These are phyloP conservation scores for Hirudinaria manillensis DNA, from an alignment of 2,888 invertebrate genomes.

Conservation along the genomic window DNA sequence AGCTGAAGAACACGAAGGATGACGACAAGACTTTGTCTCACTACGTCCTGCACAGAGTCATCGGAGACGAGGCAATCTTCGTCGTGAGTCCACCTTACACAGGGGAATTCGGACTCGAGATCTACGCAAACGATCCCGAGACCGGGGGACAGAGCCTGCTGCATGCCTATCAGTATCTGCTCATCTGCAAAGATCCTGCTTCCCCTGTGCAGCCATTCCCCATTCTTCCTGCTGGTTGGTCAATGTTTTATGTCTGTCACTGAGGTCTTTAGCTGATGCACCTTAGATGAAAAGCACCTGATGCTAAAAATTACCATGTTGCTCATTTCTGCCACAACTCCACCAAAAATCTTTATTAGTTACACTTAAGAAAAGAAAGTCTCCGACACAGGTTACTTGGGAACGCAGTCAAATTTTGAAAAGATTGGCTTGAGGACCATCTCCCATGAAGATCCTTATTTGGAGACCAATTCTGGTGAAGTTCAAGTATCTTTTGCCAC, in stretches of 20 bases:
- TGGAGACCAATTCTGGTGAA: constrained; percentile 47
- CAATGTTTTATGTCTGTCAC: background rate
- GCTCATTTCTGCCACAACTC: background rate
- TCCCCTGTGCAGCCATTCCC: constrained; percentile 49
- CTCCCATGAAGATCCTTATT: constrained; percentile 50
- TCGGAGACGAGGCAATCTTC: constrained; percentile 52
- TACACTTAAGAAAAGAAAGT: too few relatives aligned
- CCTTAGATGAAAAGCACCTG: background rate
- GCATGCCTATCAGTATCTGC: constrained; percentile 52
- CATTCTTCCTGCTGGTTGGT: constrained; percentile 43
- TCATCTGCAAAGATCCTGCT: constrained; percentile 48
- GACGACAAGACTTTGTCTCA: constrained; percentile 49
- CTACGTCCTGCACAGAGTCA: constrained; percentile 50
- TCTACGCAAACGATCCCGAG: constrained; percentile 53
- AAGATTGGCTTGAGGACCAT: constrained; percentile 48
- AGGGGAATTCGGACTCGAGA: constrained; percentile 53
- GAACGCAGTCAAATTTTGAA: constrained; percentile 50
- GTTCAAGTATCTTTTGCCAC: constrained; percentile 42
- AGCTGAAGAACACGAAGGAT: constrained; percentile 48
- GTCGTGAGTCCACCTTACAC: constrained; percentile 48
- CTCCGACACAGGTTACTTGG: constrained; percentile 47
- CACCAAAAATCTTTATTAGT: background rate
- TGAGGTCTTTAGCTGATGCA: background rate
- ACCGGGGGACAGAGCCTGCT: constrained; percentile 51
- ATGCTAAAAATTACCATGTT: background rate